phyloP scores from a whole-genome alignment of 2,888 invertebrate species.

The Heteromyza rotundicornis region DNA sequence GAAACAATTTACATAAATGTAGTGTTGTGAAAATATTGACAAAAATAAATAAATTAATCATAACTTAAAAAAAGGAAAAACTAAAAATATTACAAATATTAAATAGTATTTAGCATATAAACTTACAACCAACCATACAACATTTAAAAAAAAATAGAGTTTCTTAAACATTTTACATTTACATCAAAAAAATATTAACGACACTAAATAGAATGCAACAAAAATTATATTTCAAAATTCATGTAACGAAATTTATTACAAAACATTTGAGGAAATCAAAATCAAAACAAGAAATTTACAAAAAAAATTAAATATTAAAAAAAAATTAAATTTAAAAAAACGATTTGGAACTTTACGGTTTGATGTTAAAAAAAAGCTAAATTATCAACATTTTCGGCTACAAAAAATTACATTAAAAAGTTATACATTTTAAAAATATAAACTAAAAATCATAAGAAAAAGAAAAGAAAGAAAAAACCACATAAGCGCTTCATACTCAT shows the following conservation, averaged over 20 bases:
- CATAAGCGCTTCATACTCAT: too few relatives aligned
- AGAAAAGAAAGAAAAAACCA: neutral
- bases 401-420: too few relatives aligned
- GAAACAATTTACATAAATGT: conserved; percentile 49
- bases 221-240: conserved; percentile 42
- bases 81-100: conserved; percentile 47
- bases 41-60: conserved; percentile 33
- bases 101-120: conserved; percentile 44
- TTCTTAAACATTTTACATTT: neutral
- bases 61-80: conserved; percentile 7
- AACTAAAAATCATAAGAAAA: neutral
- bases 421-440: too few relatives aligned
- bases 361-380: neutral
- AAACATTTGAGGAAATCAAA: neutral
- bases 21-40: conserved; percentile 52
- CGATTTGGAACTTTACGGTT: neutral
- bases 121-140: conserved; percentile 25
- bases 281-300: conserved; percentile 3
- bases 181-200: conserved; percentile 21
- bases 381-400: too few relatives aligned
- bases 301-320: neutral
- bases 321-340: neutral
- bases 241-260: conserved; percentile 30
- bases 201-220: too few relatives aligned
- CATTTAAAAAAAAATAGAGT: conserved; percentile 28